These are phyloP conservation scores for Martes flavigula DNA, from an alignment of 2,797 vertebrate species.

Conservation along the genomic window DNA sequence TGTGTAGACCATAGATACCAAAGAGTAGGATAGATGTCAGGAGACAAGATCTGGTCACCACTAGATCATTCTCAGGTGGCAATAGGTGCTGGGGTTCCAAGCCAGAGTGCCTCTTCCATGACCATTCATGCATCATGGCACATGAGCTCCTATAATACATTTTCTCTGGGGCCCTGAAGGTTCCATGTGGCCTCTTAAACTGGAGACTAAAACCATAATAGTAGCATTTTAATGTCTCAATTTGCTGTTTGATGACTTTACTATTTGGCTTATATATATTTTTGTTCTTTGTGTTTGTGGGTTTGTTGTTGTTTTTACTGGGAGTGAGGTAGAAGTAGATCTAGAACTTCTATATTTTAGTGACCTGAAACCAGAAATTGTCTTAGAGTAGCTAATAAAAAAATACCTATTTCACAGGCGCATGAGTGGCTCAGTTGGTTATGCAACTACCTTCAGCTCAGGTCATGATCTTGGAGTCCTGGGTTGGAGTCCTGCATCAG, in stretches of 20 bases:
- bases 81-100: not conserved
- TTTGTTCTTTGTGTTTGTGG: not conserved
- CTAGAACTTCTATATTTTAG: not conserved
- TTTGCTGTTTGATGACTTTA: not conserved
- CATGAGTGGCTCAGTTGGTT: too few species aligned
- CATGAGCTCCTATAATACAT: rapidly evolving
- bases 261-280: not conserved
- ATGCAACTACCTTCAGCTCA: too few species aligned
- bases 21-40: not conserved
- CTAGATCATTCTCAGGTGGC: too few species aligned
- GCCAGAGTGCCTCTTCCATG: not conserved
- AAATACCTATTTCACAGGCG: not conserved
- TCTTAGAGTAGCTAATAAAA: not conserved
- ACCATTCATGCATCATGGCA: not conserved
- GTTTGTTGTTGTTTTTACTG: not conserved
- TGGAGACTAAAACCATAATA: not conserved
- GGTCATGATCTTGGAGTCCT: too few species aligned
- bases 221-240: not conserved
- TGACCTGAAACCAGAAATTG: not conserved
- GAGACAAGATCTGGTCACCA: not conserved
- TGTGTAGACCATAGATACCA: not conserved
- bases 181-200: not conserved
- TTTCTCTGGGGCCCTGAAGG: not conserved
- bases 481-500: too few species aligned
- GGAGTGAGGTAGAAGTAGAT: not conserved